A percentile compares a stretch with the other conserved stretches of the same genome.
Conservation (phyloP, 2,113 vertebrate genomes). For the Chrysemys picta region DNA sequence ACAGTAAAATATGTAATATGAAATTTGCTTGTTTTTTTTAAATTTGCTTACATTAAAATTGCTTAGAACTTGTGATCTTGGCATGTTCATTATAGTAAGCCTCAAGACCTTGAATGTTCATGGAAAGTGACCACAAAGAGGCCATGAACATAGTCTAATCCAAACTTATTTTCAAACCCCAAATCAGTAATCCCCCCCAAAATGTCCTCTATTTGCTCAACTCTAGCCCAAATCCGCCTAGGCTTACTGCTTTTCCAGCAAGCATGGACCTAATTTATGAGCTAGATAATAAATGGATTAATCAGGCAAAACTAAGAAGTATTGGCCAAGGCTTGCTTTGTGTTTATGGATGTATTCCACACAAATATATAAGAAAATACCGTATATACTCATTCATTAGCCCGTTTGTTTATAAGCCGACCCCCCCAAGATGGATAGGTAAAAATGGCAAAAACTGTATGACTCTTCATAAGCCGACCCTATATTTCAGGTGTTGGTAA, state of each 20-base stretch:
- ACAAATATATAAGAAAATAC: neutral
- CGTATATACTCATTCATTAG: no score
- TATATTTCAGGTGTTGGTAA: no score
- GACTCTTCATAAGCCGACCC: no score
- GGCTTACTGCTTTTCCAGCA: neutral
- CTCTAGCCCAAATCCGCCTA: neutral
- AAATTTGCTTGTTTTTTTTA: constrained; percentile 59
- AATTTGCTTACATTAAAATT: constrained; percentile 59
- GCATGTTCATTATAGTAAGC: neutral
- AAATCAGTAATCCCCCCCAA: neutral
- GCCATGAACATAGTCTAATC: neutral
- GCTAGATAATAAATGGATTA: neutral
- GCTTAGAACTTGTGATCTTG: neutral
- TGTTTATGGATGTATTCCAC: neutral
- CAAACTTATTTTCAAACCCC: neutral
- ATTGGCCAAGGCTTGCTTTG: neutral
- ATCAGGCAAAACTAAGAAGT: neutral
- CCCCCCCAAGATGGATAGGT: no score
- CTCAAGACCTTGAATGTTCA: neutral
- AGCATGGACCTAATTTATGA: neutral
- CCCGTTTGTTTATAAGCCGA: no score
- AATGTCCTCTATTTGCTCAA: neutral
- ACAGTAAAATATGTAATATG: constrained; percentile 40
- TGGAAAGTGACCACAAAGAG: neutral
- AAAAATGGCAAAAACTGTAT: no score